These are phyloP conservation scores for Onthophagus sagittarius DNA, from an alignment of 2,888 invertebrate genomes.

Conservation along the genomic window DNA sequence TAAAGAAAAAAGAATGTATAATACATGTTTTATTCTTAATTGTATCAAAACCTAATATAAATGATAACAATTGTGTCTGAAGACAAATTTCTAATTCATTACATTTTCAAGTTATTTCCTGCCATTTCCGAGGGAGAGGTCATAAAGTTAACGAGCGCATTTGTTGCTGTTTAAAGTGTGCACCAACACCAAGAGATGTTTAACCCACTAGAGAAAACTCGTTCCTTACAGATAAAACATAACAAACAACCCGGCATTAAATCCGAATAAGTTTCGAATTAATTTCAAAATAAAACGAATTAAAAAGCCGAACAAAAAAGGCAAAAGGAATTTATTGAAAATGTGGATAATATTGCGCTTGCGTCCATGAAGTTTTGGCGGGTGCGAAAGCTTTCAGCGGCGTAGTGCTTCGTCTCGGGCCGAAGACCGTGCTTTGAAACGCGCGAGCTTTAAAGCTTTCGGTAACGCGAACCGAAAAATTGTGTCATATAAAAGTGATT, in stretches of 20 bases:
- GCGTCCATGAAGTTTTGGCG: neutral
- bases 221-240: too few relatives aligned
- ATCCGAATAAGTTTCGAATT: too few relatives aligned
- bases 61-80: neutral
- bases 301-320: neutral
- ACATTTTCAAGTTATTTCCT: neutral
- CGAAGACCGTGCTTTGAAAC: neutral
- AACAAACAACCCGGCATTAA: too few relatives aligned
- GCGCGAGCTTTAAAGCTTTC: neutral
- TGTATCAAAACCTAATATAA: neutral
- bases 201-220: too few relatives aligned
- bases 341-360: neutral
- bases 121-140: neutral
- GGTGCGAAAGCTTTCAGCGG: neutral
- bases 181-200: neutral
- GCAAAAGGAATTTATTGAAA: neutral
- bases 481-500: neutral
- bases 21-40: too few relatives aligned
- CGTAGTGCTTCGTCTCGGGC: neutral
- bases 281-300: neutral
- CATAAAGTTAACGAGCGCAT: neutral
- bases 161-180: neutral
- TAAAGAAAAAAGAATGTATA: too few relatives aligned
- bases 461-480: neutral
- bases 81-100: neutral